phyloP scores from a whole-genome alignment of 2,113 vertebrate species.

The Anolis carolinensis region DNA sequence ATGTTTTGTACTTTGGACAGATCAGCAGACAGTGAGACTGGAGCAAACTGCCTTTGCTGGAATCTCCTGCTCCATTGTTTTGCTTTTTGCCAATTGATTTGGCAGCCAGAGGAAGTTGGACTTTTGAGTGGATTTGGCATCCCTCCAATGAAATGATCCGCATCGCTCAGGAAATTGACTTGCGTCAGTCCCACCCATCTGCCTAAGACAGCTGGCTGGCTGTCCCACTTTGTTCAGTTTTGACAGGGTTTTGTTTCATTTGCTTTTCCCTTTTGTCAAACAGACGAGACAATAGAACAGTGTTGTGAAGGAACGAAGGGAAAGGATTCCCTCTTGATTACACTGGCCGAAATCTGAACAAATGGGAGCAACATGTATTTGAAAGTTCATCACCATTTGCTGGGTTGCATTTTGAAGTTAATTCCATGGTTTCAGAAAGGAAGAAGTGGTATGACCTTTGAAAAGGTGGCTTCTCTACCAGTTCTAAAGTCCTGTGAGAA shows the following conservation, averaged over 20 bases:
- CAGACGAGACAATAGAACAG: neutral
- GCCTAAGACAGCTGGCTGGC: constrained; percentile 13
- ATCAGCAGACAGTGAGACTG: neutral
- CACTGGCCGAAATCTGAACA: neutral
- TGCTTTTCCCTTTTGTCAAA: neutral
- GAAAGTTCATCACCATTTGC: neutral
- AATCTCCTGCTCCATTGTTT: neutral
- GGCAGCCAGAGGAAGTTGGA: neutral
- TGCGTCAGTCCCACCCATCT: constrained; percentile 19
- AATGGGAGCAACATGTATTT: neutral
- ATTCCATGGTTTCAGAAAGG: neutral
- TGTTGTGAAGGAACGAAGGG: neutral
- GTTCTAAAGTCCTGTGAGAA: neutral
- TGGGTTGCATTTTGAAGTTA: neutral
- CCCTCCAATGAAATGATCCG: constrained; percentile 12
- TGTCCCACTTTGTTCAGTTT: neutral
- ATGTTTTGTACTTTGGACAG: neutral
- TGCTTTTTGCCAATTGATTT: neutral
- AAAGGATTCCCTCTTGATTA: neutral
- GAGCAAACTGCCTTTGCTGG: neutral
- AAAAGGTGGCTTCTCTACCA: neutral
- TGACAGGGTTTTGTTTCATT: constrained; percentile 15
- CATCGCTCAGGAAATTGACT: constrained; percentile 21
- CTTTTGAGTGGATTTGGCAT: neutral
- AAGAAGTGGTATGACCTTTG: neutral